Evolutionary conservation across 2,113 vertebrate genomes (phyloP), one percentile per base, ranked within the genome.

Genomic region (Etheostoma cragini): DNA sequence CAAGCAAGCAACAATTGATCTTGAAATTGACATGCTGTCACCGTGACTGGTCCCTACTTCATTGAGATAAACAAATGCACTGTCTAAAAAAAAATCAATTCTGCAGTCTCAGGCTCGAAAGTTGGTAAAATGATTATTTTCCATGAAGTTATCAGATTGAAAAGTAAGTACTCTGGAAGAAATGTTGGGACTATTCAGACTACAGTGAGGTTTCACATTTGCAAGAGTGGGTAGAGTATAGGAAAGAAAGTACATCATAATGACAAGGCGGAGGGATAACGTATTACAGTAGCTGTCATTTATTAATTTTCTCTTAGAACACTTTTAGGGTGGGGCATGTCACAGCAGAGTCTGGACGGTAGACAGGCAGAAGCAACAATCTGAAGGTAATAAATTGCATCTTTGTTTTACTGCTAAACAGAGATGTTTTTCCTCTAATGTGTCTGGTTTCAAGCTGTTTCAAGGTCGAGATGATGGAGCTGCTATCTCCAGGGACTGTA

Each of bases 21-120:
- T 89, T 65, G 83, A 89, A 93, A 94, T 94, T 94, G 93, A 94
- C 91, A 89, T 93, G 90, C 91, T 94, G 94, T 94, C 93, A 92
- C 91, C 88, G 67, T 42, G 87, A 87, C 84, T 78, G 86, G 80
- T 83, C 89, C 84, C 81, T 21, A 85, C 85, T 90, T 86, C 81
- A 90, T 82, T 88, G 85, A 92, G 91, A 93, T 93, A 94, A 94
- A 94, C 91, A 94, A 94, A 94, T 72, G 84, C 14, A 38, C 72
- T 17, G 69, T 77, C 84, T 76, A 80, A 87, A 91, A 90, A 91
- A 83, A 19, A 89, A 92, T 93, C 91, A 87, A 94, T 93, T 61
- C 71, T 30, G 75, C 73, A 84, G 85, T 85, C 62, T 65, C 62
- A 0, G 46, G 26, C 80, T 80, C 3, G 11, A 80, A 89, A 85